Evolutionary conservation across 1,140 invertebrate species (phyloP).

Genomic region (Phthorimaea operculella): DNA sequence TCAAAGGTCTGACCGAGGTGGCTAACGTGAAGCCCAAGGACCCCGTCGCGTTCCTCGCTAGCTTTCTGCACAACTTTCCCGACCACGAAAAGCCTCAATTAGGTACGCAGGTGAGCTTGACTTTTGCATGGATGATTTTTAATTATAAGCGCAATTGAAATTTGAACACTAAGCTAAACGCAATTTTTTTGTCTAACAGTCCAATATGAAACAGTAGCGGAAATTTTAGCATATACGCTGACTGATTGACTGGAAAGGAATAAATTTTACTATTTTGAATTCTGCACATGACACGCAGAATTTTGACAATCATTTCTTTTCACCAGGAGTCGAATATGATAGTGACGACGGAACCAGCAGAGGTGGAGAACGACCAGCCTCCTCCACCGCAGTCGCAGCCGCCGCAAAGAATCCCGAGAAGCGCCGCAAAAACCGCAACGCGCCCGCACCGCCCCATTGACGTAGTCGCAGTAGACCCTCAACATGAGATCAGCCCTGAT

Average conservation of each 20-base stretch:
- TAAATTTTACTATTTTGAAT: too few species aligned
- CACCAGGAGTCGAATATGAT: slow-evolving; percentile 65
- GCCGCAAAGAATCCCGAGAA: slow-evolving; percentile 12
- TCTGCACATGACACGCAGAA: too few species aligned
- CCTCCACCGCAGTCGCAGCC: slow-evolving; percentile 22
- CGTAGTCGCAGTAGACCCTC: slow-evolving; percentile 57
- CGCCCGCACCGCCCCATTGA: slow-evolving; percentile 53
- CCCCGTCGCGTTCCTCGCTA: slow-evolving; percentile 84
- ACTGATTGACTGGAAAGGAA: too few species aligned
- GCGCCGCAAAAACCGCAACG: slow-evolving; percentile 31
- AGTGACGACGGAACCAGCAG: slow-evolving; percentile 56
- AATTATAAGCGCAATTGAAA: too few species aligned
- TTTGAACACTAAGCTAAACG: too few species aligned
- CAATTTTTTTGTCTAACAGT: too few species aligned
- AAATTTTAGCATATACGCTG: too few species aligned
- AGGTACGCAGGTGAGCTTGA: slow-evolving; percentile 44
- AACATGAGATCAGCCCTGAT: slow-evolving; percentile 52
- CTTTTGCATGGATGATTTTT: neutral
- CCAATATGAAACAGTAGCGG: too few species aligned
- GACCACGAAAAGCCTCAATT: slow-evolving; percentile 61
- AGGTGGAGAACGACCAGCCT: slow-evolving; percentile 50
- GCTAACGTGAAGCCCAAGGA: slow-evolving; percentile 83
- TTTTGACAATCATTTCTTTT: slow-evolving; percentile 1
- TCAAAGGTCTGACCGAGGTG: slow-evolving; percentile 87
- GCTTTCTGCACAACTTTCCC: slow-evolving; percentile 82